Evolutionary conservation across 2,113 vertebrate genomes (phyloP).

Genomic region (Pitta sordida): DNA sequence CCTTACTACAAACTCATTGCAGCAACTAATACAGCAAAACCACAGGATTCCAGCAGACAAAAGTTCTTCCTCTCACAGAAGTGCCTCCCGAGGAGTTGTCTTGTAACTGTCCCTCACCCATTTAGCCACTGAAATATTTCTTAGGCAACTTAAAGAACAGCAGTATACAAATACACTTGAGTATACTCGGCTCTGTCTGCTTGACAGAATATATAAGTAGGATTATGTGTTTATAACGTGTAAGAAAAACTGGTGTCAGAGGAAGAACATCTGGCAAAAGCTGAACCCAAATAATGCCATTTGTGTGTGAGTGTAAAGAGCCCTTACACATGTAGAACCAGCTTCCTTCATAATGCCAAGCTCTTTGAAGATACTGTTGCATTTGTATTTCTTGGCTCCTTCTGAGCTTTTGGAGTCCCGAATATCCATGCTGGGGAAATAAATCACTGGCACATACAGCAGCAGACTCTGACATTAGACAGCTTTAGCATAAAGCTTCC

Average conservation of each 20-base stretch:
- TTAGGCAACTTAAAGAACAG: conserved; percentile 2
- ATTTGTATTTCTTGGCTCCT: background rate
- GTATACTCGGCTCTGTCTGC: background rate
- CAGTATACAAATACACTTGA: background rate
- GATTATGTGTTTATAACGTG: background rate
- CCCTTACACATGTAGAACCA: background rate
- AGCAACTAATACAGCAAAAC: background rate
- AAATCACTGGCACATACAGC: background rate
- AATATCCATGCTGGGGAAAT: background rate
- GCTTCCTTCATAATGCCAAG: background rate
- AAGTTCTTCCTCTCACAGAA: conserved; percentile 2
- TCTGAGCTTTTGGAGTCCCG: background rate
- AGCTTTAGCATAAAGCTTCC: background rate
- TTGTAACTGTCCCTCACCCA: background rate
- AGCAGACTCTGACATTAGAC: background rate
- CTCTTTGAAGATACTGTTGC: background rate
- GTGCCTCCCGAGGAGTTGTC: background rate
- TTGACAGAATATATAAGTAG: background rate
- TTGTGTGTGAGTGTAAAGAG: background rate
- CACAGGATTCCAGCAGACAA: background rate
- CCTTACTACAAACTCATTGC: background rate
- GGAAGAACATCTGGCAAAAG: background rate
- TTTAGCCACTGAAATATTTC: conserved; percentile 8
- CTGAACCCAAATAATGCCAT: background rate
- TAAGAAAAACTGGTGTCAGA: background rate